Conservation (phyloP, 30 jellyfish, hydroid and myxozoan genomes). For the Chironex yamaguchii region DNA sequence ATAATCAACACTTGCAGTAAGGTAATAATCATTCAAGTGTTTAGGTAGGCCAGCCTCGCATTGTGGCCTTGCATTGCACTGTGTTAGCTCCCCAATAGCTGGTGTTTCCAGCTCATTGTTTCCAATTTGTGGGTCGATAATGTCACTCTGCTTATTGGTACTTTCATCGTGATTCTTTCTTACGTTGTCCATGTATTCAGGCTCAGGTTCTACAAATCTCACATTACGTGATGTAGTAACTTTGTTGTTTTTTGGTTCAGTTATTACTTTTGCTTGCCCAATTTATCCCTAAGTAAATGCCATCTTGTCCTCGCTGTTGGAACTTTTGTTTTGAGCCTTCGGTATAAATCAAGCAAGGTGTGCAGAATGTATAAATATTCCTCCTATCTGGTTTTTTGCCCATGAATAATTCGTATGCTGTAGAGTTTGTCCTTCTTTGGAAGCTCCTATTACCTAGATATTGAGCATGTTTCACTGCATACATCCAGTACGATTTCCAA, state of each 20-base stretch:
- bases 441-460: neutral
- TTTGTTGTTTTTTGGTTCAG: no score
- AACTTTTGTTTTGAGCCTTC: constrained; percentile 31
- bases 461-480: neutral
- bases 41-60: constrained; percentile 34
- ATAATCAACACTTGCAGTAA: constrained; percentile 30
- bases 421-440: constrained; percentile 6
- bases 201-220: no score
- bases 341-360: constrained; percentile 8
- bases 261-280: no score
- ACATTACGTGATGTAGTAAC: no score
- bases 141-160: no score
- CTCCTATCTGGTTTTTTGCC: constrained; percentile 28
- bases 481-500: neutral
- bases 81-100: neutral
- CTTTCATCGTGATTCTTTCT: no score
- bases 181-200: no score
- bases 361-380: constrained; percentile 11
- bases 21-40: neutral
- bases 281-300: constrained; percentile 31
- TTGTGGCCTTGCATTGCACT: constrained; percentile 13
- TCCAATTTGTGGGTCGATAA: no score
- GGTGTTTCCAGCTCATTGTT: no score
- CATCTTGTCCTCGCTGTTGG: constrained; percentile 38
- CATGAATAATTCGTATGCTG: constrained; percentile 48